phyloP scores from a whole-genome alignment of 1,140 invertebrate species.

The Psilanteris sp. region DNA sequence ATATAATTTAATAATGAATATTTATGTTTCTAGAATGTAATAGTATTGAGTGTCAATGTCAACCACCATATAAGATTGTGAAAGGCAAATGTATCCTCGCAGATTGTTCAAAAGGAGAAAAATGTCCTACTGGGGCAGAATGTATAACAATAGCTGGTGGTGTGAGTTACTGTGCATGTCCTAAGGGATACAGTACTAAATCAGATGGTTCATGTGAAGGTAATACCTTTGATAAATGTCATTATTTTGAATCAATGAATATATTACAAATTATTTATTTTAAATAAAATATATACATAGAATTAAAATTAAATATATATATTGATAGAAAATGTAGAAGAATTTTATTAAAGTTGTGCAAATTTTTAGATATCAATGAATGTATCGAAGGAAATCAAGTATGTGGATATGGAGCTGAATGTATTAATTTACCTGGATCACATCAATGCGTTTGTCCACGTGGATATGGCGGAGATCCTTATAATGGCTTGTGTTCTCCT shows the following conservation, averaged over 20 bases:
- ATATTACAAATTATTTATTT: no score
- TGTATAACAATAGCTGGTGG: constrained; percentile 93
- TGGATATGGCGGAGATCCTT: constrained; percentile 84
- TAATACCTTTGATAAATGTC: no score
- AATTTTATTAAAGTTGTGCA: no score
- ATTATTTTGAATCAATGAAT: no score
- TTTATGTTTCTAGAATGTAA: constrained; percentile 83
- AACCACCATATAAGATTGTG: constrained; percentile 90
- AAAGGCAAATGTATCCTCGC: constrained; percentile 91
- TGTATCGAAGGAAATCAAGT: constrained; percentile 87
- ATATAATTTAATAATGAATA: constrained; percentile 9
- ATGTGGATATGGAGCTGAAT: constrained; percentile 92
- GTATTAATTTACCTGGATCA: constrained; percentile 88
- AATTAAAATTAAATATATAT: no score
- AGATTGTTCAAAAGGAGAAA: constrained; percentile 87
- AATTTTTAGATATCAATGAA: constrained; percentile 88
- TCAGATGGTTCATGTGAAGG: constrained; percentile 87
- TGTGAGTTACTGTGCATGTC: constrained; percentile 93
- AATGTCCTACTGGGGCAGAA: constrained; percentile 90
- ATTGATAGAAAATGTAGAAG: no score
- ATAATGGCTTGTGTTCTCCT: constrained; percentile 85
- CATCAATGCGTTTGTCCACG: constrained; percentile 90
- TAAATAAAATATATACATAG: no score
- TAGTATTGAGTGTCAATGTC: constrained; percentile 90
- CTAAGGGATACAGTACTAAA: constrained; percentile 87